Base-by-base conservation (phyloP, 2,113 vertebrate species). In the Atractosteus spatula region DNA sequence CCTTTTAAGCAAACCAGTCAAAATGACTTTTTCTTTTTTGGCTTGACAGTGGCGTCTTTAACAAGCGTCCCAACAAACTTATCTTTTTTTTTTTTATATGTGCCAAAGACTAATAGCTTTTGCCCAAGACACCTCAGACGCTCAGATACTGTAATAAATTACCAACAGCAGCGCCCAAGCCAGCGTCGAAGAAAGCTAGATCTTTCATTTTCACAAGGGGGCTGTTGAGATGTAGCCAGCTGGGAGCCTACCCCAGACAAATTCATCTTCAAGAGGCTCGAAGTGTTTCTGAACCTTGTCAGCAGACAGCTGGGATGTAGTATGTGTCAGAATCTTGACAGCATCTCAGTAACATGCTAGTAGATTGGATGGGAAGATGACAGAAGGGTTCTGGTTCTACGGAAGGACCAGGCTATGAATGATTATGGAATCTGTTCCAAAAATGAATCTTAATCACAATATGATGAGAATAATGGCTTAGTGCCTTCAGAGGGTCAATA, bases 241-340 rank as follows among this genome's bases (percentile, higher is more conserved):
- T 64, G 62, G 17, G 62, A 64, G 12, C 41, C 12, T 64, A 12
- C 41, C 62, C 62, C 62, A 64, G 62, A 64, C 41, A 64, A 64
- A 64, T 64, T 41, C 41, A 64, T 64, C 62, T 64, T 64, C 3
- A 64, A 41, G 41, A 42, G 41, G 41, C 17, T 6, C 5, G 41
- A 64, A 10, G 62, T 16, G 8, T 64, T 42, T 42, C 41, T 29
- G 8, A 13, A 6, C 16, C 17, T 64, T 42, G 17, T 64, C 47
- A 51, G 17, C 62, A 64, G 62, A 64, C 62, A 64, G 62, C 17
- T 41, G 41, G 41, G 17, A 16, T 13, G 13, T 64, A 41, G 3
- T 41, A 41, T 64, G 17, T 64, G 62, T 42, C 62, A 64, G 62
- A 41, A 64, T 16, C 62, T 64, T 10, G 62, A 64, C 62, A 64